Conservation (phyloP, 1,140 invertebrate genomes). For the Chironomus tepperi region DNA sequence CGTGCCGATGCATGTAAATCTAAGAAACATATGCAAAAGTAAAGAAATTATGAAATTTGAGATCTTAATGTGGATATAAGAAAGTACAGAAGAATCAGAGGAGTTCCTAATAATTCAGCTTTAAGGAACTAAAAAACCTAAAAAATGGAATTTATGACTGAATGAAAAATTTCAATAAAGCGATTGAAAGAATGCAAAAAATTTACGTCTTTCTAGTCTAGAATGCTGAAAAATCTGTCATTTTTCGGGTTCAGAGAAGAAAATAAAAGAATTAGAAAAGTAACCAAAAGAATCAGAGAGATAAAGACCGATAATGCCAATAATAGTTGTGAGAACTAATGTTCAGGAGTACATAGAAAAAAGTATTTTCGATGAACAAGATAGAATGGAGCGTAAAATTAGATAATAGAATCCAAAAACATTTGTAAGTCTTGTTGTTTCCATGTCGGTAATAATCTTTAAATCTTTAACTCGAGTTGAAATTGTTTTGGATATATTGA, state of each 20-base stretch:
- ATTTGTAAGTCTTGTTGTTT: constrained; percentile 9
- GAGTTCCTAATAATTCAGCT: too few relatives aligned
- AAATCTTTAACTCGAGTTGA: constrained; percentile 20
- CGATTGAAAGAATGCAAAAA: not conserved
- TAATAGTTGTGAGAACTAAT: constrained; percentile 17
- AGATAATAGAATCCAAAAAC: constrained; percentile 9
- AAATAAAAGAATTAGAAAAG: not conserved
- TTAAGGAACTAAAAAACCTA: too few relatives aligned
- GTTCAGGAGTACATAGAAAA: not conserved
- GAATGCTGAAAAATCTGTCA: not conserved
- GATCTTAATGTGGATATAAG: too few relatives aligned
- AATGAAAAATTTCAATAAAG: not conserved
- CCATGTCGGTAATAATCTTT: constrained; percentile 13
- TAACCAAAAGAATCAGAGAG: not conserved
- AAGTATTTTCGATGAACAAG: too few relatives aligned
- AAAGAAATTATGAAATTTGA: too few relatives aligned
- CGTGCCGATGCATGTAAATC: not conserved
- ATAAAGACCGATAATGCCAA: not conserved
- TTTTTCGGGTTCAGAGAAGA: too few relatives aligned
- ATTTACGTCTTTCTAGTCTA: not conserved
- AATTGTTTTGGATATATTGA: constrained; percentile 9
- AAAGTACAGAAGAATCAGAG: too few relatives aligned
- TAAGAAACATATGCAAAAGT: too few relatives aligned
- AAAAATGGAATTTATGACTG: too few relatives aligned
- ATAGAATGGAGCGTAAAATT: constrained; percentile 14